Percentiles rank a stretch among this genome's conserved stretches.
phyloP scores from a whole-genome alignment of 2,797 vertebrate genomes.

The Chelmon rostratus region DNA sequence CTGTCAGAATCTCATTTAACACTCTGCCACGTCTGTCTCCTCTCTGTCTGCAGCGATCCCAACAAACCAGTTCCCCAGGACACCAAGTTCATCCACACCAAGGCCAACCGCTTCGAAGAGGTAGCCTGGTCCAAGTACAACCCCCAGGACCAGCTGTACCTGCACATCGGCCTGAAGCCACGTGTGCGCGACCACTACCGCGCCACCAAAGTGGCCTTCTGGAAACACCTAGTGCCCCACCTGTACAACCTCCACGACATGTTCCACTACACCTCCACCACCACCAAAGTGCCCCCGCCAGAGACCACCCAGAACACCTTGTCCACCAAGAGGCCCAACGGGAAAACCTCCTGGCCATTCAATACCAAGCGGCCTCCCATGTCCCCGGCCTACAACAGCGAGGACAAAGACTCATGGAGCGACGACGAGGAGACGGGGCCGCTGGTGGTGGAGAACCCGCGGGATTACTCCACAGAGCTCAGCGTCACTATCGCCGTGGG shows the following conservation, averaged over 20 bases:
- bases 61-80: constrained; percentile 98
- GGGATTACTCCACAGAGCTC: constrained; percentile 98
- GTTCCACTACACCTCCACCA: constrained; percentile 99
- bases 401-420: constrained; percentile 92
- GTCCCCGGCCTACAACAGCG: constrained; percentile 95
- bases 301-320: constrained; percentile 96
- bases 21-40: constrained; percentile 28
- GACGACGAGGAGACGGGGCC: constrained; percentile 91
- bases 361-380: constrained; percentile 97
- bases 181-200: constrained; percentile 97
- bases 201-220: constrained; percentile 98
- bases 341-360: constrained; percentile 88
- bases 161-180: constrained; percentile 97
- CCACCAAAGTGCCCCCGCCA: constrained; percentile 96
- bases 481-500: constrained; percentile 98
- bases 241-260: constrained; percentile 98
- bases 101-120: constrained; percentile 96
- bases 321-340: constrained; percentile 93
- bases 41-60: constrained; percentile 88
- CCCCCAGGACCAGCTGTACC: constrained; percentile 96
- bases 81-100: constrained; percentile 98
- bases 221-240: constrained; percentile 97
- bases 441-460: constrained; percentile 93
- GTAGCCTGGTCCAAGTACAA: constrained; percentile 99
- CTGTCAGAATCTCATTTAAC: constrained; percentile 51